Evolutionary conservation across 2,797 vertebrate genomes (phyloP).

Genomic region (Lepus townsendii): DNA sequence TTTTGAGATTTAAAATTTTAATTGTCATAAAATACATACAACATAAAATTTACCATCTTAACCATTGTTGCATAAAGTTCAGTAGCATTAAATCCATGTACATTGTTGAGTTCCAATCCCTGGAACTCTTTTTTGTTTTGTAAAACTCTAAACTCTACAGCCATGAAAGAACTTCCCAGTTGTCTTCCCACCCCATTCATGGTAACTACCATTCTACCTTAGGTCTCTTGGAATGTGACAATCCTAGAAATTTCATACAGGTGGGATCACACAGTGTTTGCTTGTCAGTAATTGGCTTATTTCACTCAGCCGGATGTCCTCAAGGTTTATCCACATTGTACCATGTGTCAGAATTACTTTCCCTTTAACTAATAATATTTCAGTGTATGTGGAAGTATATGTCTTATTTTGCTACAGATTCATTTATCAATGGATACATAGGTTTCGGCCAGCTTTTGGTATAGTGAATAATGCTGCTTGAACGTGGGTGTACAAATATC

Average conservation of each 20-base stretch:
- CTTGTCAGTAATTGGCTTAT: neutral
- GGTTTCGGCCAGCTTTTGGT: neutral
- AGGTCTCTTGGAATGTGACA: neutral
- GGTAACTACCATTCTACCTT: neutral
- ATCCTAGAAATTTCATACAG: neutral
- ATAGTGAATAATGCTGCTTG: slow-evolving; percentile 9
- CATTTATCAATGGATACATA: neutral
- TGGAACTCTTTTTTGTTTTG: neutral
- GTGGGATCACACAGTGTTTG: neutral
- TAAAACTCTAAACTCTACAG: neutral
- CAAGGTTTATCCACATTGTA: neutral
- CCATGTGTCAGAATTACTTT: neutral
- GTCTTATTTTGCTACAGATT: neutral
- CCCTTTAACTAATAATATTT: neutral
- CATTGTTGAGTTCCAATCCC: neutral
- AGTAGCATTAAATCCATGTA: neutral
- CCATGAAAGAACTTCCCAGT: neutral
- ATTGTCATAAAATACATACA: slow-evolving; percentile 18
- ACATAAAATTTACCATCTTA: neutral
- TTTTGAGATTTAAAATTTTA: neutral
- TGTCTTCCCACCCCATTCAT: neutral
- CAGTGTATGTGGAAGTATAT: neutral
- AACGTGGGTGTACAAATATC: neutral
- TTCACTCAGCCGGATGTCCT: neutral
- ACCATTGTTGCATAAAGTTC: neutral